Conservation (phyloP, 1,140 invertebrate species). For the Oscheius sp. region DNA sequence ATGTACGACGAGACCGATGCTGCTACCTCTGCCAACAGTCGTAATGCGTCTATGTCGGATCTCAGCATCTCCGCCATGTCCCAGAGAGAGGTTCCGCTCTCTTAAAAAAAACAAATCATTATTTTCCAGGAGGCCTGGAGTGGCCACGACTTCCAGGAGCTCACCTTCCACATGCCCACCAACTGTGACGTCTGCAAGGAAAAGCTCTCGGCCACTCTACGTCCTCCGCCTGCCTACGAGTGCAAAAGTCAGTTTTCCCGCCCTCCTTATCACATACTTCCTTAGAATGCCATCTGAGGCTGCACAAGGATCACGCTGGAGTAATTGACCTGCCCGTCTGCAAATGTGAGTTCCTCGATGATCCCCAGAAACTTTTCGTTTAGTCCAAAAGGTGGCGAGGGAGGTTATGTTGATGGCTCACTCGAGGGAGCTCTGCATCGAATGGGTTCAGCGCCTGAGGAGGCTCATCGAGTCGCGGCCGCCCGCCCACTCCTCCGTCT, state of each 20-base stretch:
- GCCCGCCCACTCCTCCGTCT: conserved; percentile 4
- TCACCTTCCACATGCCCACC: conserved; percentile 95
- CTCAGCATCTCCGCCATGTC: background rate
- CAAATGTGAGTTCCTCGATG: conserved; percentile 37
- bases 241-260: conserved; percentile 68
- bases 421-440: background rate
- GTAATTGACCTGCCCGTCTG: conserved; percentile 19
- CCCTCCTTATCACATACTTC: background rate
- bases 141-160: conserved; percentile 91
- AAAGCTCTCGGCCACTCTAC: conserved; percentile 92
- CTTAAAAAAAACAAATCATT: too few relatives aligned
- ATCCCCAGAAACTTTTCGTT: background rate
- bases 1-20: conserved; percentile 30
- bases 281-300: conserved; percentile 38
- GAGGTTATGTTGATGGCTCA: conserved; percentile 12
- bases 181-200: conserved; percentile 94
- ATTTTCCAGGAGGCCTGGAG: conserved; percentile 61
- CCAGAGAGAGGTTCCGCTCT: background rate
- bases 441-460: conserved; percentile 4
- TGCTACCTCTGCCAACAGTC: background rate
- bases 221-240: conserved; percentile 90
- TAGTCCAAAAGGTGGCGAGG: background rate
- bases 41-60: conserved; percentile 26
- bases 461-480: background rate
- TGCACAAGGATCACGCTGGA: conserved; percentile 34